A percentile compares a stretch with the other conserved stretches of the same genome.
Evolutionary conservation across 1,140 invertebrate species (phyloP).

Genomic region (Drosophila lacertosa): DNA sequence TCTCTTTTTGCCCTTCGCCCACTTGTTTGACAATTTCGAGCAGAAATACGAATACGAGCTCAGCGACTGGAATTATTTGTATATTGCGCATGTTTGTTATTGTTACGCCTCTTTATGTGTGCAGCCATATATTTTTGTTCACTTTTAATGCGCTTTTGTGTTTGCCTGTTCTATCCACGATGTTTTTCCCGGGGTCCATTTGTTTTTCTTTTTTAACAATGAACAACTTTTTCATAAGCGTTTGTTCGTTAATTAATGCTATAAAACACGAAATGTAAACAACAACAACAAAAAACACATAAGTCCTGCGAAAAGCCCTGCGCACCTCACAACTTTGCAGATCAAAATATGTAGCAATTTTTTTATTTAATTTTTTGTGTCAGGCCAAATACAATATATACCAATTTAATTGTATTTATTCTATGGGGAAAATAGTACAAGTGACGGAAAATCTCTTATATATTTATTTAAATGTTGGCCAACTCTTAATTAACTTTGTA

Average conservation of each 20-base stretch:
- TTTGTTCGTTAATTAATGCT: slow-evolving; percentile 34
- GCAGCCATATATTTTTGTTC: slow-evolving; percentile 25
- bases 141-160: slow-evolving; percentile 55
- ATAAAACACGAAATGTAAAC: slow-evolving; percentile 1
- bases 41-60: slow-evolving; percentile 5
- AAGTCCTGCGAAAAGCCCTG: slow-evolving; percentile 4
- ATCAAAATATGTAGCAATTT: slow-evolving; percentile 1
- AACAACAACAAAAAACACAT: slow-evolving; percentile 6
- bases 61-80: slow-evolving; percentile 30
- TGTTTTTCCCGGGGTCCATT: slow-evolving; percentile 10
- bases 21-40: slow-evolving; percentile 36
- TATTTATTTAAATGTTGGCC: too few species aligned
- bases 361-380: neutral
- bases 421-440: too few species aligned
- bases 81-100: slow-evolving; percentile 38
- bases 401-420: neutral
- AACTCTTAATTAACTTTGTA: too few species aligned
- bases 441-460: too few species aligned
- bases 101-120: slow-evolving; percentile 35
- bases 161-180: slow-evolving; percentile 11
- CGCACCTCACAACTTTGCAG: neutral
- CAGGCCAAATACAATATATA: neutral
- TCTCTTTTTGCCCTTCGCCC: neutral
- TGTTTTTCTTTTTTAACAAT: slow-evolving; percentile 32
- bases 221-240: slow-evolving; percentile 28